Evolutionary conservation across 2,113 vertebrate species (phyloP).

Genomic region (Castor canadensis): DNA sequence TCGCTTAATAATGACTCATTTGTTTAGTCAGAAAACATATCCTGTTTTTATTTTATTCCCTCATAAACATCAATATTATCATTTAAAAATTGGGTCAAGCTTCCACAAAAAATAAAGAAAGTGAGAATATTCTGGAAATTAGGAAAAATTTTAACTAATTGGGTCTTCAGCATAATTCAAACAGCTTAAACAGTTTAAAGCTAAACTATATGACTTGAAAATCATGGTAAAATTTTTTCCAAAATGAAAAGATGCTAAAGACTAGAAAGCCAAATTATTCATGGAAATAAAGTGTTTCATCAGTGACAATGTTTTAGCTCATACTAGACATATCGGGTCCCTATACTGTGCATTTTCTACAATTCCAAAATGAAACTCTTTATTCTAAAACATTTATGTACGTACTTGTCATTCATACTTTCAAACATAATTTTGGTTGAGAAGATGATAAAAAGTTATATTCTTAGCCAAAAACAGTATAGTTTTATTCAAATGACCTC

Average conservation of each 20-base stretch:
- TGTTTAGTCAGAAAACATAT: neutral
- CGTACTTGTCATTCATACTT: neutral
- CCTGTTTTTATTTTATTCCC: neutral
- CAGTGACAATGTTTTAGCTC: slow-evolving; percentile 5
- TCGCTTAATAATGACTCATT: slow-evolving; percentile 7
- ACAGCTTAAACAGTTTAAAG: slow-evolving; percentile 11
- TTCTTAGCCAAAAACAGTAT: neutral
- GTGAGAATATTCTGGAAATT: slow-evolving; percentile 4
- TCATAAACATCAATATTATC: neutral
- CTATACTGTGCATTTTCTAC: neutral
- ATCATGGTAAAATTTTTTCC: neutral
- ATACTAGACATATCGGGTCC: neutral
- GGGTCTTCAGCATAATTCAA: neutral
- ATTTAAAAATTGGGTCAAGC: slow-evolving; percentile 29
- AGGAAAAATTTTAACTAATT: slow-evolving; percentile 22
- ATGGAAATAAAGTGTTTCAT: slow-evolving; percentile 20
- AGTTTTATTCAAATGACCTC: slow-evolving; percentile 39
- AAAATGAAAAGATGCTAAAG: neutral
- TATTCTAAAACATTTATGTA: neutral
- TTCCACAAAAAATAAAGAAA: slow-evolving; percentile 43
- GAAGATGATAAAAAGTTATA: slow-evolving; percentile 41
- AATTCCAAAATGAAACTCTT: slow-evolving; percentile 44
- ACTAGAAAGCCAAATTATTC: neutral
- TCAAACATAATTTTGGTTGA: slow-evolving; percentile 39
- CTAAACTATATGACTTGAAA: slow-evolving; percentile 21